Evolutionary conservation across 2,888 invertebrate species (phyloP).

Genomic region (Sarcophaga variegata): DNA sequence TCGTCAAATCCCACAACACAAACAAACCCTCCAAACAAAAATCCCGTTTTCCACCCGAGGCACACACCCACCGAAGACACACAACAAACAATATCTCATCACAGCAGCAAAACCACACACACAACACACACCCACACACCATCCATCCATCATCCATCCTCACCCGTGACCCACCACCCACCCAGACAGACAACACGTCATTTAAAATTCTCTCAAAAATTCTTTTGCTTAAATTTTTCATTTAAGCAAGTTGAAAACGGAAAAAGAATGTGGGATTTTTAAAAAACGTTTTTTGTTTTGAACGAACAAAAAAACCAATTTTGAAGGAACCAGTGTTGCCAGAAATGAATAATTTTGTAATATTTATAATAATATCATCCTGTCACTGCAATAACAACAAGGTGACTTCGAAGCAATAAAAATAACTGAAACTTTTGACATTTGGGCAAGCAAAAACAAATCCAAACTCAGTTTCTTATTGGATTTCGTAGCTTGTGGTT

Average conservation of each 20-base stretch:
- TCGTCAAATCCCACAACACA: no score
- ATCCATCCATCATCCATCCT: no score
- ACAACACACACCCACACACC: no score
- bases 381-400: not conserved
- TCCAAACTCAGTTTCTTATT: conserved; percentile 53
- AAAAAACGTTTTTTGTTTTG: not conserved
- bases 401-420: conserved; percentile 14
- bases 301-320: not conserved
- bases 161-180: not conserved
- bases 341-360: no score
- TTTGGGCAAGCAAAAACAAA: conserved; percentile 11
- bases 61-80: no score
- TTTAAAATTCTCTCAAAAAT: not conserved
- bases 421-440: conserved; percentile 17
- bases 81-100: no score
- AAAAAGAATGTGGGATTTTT: not conserved
- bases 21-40: no score
- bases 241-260: not conserved
- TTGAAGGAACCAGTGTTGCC: not conserved
- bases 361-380: no score
- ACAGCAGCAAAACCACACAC: no score
- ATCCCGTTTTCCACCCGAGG: no score
- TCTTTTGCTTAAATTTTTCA: no score
- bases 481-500: conserved; percentile 33
- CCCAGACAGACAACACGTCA: no score